A percentile compares a stretch with the other conserved stretches of the same genome.
Conservation (phyloP, 2,113 vertebrate genomes). For the Scartelaos histophorus region DNA sequence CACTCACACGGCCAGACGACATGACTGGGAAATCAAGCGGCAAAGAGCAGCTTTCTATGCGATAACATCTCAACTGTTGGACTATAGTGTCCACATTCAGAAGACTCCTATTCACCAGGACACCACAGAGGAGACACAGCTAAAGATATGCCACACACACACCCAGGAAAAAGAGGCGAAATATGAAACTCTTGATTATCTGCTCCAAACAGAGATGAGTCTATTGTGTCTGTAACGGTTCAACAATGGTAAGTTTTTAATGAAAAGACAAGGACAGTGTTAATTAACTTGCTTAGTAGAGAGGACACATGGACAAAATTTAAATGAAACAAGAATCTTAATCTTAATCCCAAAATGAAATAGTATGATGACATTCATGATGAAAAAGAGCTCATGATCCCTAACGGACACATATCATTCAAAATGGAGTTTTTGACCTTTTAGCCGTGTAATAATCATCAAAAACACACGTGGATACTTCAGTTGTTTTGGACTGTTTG, state of each 20-base stretch:
- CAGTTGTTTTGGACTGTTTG: too few species aligned
- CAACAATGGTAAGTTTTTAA: neutral
- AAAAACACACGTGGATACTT: too few species aligned
- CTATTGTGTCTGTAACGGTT: slow-evolving; percentile 1
- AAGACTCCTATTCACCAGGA: slow-evolving; percentile 42
- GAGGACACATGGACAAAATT: neutral
- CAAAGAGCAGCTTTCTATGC: slow-evolving; percentile 19
- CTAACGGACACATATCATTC: neutral
- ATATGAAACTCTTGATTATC: slow-evolving; percentile 44
- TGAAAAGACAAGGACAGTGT: slow-evolving; percentile 1
- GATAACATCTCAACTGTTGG: slow-evolving; percentile 52
- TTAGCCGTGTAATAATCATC: too few species aligned
- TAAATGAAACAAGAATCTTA: neutral
- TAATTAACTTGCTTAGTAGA: neutral
- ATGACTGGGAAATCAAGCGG: slow-evolving; percentile 64
- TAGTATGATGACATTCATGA: neutral
- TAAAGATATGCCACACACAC: slow-evolving; percentile 41
- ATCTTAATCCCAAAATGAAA: neutral
- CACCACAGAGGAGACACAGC: slow-evolving; percentile 17
- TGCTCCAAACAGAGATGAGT: slow-evolving; percentile 17
- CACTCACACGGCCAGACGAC: slow-evolving; percentile 48
- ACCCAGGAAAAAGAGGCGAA: slow-evolving; percentile 36
- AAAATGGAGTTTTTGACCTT: too few species aligned
- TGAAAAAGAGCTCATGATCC: neutral
- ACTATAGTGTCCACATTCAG: slow-evolving; percentile 37